phyloP scores from a whole-genome alignment of 2,797 vertebrate species.

The Peromyscus melanophrys region DNA sequence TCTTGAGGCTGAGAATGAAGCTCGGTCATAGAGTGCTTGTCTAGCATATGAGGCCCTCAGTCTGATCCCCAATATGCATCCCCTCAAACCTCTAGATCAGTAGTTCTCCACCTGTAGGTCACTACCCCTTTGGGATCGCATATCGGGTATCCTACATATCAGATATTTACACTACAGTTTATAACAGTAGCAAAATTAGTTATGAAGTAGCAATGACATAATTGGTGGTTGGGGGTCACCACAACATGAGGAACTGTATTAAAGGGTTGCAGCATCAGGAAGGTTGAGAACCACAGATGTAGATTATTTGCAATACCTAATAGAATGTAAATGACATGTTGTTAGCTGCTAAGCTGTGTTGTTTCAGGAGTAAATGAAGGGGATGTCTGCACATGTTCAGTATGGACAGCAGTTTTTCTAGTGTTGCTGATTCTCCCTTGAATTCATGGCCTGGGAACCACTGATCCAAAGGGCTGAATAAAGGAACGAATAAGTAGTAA shows the following conservation, averaged over 20 bases:
- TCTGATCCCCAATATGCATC: not conserved
- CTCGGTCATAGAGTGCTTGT: not conserved
- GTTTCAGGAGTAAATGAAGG: not conserved
- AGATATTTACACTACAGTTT: not conserved
- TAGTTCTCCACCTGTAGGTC: not conserved
- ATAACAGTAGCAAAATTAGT: not conserved
- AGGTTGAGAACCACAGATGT: not conserved
- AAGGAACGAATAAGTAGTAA: not conserved
- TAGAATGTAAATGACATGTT: too few species aligned
- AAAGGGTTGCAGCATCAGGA: not conserved
- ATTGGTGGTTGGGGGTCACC: not conserved
- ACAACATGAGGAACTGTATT: not conserved
- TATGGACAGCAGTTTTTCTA: too few species aligned
- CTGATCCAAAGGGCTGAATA: not conserved
- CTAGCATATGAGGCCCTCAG: not conserved
- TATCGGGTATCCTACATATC: not conserved
- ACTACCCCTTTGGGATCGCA: not conserved
- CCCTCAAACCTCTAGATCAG: not conserved
- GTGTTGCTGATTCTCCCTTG: not conserved
- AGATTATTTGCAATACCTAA: not conserved
- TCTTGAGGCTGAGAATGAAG: not conserved
- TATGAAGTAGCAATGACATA: not conserved
- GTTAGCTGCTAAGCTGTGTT: not conserved
- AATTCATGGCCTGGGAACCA: not conserved
- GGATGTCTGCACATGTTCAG: not conserved